Conservation (phyloP, 2,888 invertebrate genomes). For the Pheosia tremula region DNA sequence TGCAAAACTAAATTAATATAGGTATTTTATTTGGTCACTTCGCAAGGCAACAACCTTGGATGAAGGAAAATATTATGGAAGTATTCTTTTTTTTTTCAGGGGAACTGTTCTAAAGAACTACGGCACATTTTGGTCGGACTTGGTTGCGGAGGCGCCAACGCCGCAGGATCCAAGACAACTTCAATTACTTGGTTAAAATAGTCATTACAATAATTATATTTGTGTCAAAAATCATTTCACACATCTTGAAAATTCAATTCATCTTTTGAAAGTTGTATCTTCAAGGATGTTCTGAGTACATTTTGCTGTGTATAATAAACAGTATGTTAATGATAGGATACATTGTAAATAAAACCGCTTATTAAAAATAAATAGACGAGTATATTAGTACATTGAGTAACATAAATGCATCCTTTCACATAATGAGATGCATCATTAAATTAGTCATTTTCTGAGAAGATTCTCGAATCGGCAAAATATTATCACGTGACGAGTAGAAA, state of each 20-base stretch:
- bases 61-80: not conserved
- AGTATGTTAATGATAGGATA: slow-evolving; percentile 12
- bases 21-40: too few species aligned
- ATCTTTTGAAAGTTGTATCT: slow-evolving; percentile 4
- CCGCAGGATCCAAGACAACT: slow-evolving; percentile 70
- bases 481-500: slow-evolving; percentile 32
- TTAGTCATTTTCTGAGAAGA: slow-evolving; percentile 19
- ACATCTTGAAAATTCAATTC: not conserved
- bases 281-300: not conserved
- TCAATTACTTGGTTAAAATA: slow-evolving; percentile 62
- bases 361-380: slow-evolving; percentile 53
- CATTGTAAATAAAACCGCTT: slow-evolving; percentile 37
- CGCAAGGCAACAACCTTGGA: too few species aligned
- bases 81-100: slow-evolving; percentile 80
- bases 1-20: too few species aligned
- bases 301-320: not conserved
- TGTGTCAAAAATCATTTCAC: too few species aligned
- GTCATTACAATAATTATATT: not conserved
- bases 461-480: slow-evolving; percentile 33
- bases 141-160: slow-evolving; percentile 83
- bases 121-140: slow-evolving; percentile 89
- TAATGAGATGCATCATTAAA: slow-evolving; percentile 27
- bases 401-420: slow-evolving; percentile 49
- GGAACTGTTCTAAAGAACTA: slow-evolving; percentile 91
- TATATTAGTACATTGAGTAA: slow-evolving; percentile 49